Conservation (phyloP, 2,888 invertebrate species). For the Itoplectis maculator region DNA sequence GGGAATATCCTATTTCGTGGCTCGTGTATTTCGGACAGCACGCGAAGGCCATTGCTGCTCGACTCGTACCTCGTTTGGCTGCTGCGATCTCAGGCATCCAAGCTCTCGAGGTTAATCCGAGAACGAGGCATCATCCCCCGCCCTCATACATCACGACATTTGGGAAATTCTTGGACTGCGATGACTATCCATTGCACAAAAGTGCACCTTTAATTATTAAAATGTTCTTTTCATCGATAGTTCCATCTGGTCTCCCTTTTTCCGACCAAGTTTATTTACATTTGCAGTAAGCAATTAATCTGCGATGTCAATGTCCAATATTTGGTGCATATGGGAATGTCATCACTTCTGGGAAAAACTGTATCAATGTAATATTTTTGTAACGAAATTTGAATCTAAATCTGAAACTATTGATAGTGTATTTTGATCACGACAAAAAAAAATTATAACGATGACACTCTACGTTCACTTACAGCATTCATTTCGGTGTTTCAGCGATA, state of each 20-base stretch:
- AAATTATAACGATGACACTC: too few relatives aligned
- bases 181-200: neutral
- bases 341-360: too few relatives aligned
- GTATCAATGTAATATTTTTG: too few relatives aligned
- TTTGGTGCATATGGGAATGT: neutral
- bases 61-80: slow-evolving; percentile 35
- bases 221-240: neutral
- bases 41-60: slow-evolving; percentile 50
- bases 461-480: neutral
- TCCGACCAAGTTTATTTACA: neutral
- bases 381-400: too few relatives aligned
- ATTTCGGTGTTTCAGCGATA: slow-evolving; percentile 13
- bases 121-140: slow-evolving; percentile 20
- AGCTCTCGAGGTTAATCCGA: slow-evolving; percentile 31
- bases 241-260: neutral
- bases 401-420: too few relatives aligned
- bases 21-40: slow-evolving; percentile 53
- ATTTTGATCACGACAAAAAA: too few relatives aligned
- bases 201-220: neutral
- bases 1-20: slow-evolving; percentile 59
- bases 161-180: neutral
- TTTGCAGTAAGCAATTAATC: neutral
- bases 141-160: neutral
- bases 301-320: neutral
- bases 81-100: slow-evolving; percentile 37